Percentiles rank a stretch among this genome's conserved stretches.
These are phyloP conservation scores for Amphipoea lucens DNA, from an alignment of 2,888 invertebrate genomes.

Conservation along the genomic window DNA sequence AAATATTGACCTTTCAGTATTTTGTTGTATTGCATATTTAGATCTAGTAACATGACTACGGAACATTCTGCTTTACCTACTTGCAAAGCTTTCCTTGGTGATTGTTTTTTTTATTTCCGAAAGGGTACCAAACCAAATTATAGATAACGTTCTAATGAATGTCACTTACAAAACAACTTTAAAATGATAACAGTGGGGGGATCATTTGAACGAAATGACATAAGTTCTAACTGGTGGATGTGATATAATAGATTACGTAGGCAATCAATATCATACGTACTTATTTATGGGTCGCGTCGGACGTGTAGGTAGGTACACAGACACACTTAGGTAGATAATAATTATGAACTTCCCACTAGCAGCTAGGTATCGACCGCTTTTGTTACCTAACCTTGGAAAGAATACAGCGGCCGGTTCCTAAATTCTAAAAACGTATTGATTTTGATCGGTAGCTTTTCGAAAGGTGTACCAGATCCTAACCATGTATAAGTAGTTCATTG, in stretches of 20 bases:
- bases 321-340: constrained; percentile 30
- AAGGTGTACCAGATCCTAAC: background rate
- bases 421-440: constrained; percentile 17
- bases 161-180: background rate
- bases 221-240: background rate
- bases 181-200: background rate
- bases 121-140: background rate
- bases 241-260: constrained; percentile 37
- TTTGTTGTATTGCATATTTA: constrained; percentile 5
- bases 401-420: background rate
- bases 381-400: constrained; percentile 52
- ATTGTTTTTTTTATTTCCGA: background rate
- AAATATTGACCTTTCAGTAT: constrained; percentile 55
- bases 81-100: background rate
- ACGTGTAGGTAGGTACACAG: constrained; percentile 8
- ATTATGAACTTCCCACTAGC: constrained; percentile 27
- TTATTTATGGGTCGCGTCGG: constrained; percentile 25
- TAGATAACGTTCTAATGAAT: background rate
- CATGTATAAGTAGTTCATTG: background rate
- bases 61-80: background rate
- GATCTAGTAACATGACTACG: background rate
- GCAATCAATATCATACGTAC: constrained; percentile 31
- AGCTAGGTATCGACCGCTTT: constrained; percentile 57
- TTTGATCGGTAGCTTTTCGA: background rate
- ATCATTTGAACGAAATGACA: background rate